These are phyloP conservation scores for Agelas oroides DNA, from an alignment of 37 sponge, comb jelly and placozoan species.

Conservation along the genomic window DNA sequence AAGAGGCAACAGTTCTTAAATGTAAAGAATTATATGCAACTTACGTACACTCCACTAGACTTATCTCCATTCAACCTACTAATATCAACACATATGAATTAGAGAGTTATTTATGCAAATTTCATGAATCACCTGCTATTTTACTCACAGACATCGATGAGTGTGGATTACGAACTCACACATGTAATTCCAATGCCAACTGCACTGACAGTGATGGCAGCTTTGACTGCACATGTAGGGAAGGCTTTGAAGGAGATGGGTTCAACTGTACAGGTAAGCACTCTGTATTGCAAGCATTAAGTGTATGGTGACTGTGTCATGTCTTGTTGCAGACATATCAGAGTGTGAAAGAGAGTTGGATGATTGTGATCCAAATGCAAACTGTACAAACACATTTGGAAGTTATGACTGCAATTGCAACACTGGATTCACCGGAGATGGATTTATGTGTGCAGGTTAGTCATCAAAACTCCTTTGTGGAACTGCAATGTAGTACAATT, in stretches of 20 bases:
- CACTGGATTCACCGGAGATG: slow-evolving; percentile 23
- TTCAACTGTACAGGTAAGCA: neutral
- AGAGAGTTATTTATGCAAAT: too few species aligned
- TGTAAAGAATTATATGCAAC: neutral
- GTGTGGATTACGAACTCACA: neutral
- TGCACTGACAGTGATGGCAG: slow-evolving; percentile 55
- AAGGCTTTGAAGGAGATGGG: slow-evolving; percentile 42
- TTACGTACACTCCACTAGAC: too few species aligned
- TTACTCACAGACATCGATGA: slow-evolving; percentile 4
- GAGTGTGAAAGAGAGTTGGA: too few species aligned
- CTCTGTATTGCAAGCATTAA: neutral
- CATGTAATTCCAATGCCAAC: slow-evolving; percentile 20
- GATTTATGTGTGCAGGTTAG: slow-evolving; percentile 3
- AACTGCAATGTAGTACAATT: neutral
- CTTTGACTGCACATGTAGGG: slow-evolving; percentile 50
- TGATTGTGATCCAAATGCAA: too few species aligned
- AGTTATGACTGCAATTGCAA: slow-evolving; percentile 14
- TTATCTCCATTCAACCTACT: too few species aligned
- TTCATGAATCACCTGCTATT: too few species aligned
- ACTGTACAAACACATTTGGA: slow-evolving; percentile 35
- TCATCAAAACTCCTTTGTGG: too few species aligned
- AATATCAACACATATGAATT: too few species aligned
- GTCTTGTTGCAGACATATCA: too few species aligned
- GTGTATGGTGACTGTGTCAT: too few species aligned
- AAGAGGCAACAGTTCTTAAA: too few species aligned